These are phyloP conservation scores for Coregonus suidteri DNA, from an alignment of 2,797 vertebrate genomes.

Conservation along the genomic window DNA sequence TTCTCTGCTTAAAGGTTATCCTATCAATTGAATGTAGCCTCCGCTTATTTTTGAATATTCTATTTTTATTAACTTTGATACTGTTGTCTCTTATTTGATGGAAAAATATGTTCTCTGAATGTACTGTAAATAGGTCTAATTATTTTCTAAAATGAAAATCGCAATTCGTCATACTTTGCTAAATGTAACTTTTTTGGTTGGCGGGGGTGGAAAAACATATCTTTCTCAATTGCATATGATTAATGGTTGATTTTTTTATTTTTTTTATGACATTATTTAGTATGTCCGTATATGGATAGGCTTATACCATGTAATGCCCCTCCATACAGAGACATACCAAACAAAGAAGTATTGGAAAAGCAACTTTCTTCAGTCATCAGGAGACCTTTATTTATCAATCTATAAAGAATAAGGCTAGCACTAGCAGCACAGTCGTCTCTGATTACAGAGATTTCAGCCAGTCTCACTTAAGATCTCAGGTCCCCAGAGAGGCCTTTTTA, in stretches of 20 bases:
- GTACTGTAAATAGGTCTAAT: neutral
- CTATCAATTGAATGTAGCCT: neutral
- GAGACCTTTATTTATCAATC: constrained; percentile 63
- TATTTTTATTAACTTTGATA: neutral
- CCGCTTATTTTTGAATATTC: neutral
- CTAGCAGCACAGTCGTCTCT: constrained; percentile 52
- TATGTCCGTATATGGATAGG: neutral
- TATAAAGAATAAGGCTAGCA: constrained; percentile 61
- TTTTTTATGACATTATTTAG: neutral
- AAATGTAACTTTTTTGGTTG: neutral
- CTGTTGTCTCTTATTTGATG: neutral
- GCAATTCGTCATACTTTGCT: neutral
- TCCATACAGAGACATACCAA: neutral
- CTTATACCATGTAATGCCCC: neutral
- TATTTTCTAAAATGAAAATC: neutral
- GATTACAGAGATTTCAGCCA: constrained; percentile 70
- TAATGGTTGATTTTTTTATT: too few relatives aligned
- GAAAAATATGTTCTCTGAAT: neutral
- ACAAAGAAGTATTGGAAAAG: neutral
- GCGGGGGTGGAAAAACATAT: neutral
- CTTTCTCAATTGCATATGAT: neutral
- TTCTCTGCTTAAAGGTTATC: neutral
- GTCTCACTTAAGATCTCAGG: constrained; percentile 68
- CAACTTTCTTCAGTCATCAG: constrained; percentile 58
- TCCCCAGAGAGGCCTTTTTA: constrained; percentile 73